Evolutionary conservation across 2,797 vertebrate species (phyloP).

Genomic region (Melanogrammus aeglefinus): DNA sequence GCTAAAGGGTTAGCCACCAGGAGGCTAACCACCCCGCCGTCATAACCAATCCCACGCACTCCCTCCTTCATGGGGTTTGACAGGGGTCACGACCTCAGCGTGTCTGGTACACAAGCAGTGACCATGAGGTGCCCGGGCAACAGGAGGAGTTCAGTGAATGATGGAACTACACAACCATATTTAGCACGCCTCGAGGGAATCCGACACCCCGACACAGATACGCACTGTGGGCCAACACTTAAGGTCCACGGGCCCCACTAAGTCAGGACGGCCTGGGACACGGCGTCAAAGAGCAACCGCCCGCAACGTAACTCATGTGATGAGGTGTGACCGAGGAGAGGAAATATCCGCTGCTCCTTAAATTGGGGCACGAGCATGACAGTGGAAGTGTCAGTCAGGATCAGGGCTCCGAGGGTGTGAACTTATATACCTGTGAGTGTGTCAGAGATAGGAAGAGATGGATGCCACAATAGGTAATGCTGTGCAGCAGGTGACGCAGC

Average conservation of each 20-base stretch:
- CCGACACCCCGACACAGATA: neutral
- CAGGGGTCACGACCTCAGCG: neutral
- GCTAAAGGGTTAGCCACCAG: constrained; percentile 4
- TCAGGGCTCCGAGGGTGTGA: neutral
- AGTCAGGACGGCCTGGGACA: neutral
- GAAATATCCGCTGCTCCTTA: neutral
- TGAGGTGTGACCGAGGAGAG: neutral
- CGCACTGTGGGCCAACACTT: neutral
- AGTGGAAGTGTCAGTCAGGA: neutral
- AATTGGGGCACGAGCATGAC: neutral
- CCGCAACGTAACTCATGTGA: neutral
- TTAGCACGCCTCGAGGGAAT: neutral
- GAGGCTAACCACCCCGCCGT: neutral
- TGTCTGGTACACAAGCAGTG: neutral
- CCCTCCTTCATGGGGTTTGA: neutral
- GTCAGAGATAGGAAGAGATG: neutral
- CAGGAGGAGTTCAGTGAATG: neutral
- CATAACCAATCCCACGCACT: neutral
- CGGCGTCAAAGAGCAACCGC: neutral
- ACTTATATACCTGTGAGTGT: neutral
- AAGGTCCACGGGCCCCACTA: neutral
- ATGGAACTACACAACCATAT: neutral
- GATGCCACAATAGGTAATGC: neutral
- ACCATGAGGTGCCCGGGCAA: neutral
- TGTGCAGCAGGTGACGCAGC: neutral